Base-by-base conservation (phyloP, 2,113 vertebrate genomes). In the Myotis davidii region DNA sequence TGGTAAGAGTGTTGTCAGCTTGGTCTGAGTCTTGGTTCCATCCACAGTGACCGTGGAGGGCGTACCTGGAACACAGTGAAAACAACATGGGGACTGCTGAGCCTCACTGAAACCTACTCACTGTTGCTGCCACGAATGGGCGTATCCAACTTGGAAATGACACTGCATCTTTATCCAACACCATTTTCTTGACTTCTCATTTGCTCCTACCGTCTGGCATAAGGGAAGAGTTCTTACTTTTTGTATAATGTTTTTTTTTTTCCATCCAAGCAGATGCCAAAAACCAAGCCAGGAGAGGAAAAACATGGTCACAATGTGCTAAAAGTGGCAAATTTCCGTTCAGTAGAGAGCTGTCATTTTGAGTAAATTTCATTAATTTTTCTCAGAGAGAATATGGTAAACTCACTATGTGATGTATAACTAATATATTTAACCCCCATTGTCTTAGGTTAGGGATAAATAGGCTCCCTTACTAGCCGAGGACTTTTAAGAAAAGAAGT, bases 1-100 rank as follows among this genome's bases (percentile, higher is more conserved):
- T 0, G 99, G 99, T 0, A 98, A 98, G 95, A 99, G 97, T 85
- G 98, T 99, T 81, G 98, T 95, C 98, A 99, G 94, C 70, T 98
- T 98, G 16, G 98, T 98, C 94, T 98, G 98, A 3, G 99, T 99
- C 94, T 98, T 98, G 16, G 96, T 98, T 56, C 99, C 99, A 0
- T 99, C 99, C 0, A 99, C 99, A 0, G 98, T 98, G 86, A 99
- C 97, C 2, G 97, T 97, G 32, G 98, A 98, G 1, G 99, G 98
- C n/a, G 96, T 97, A 50, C 99, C 99, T 99, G 96, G 42, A 82
- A 79, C 12, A 64, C 65, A 91, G 39, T 2, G 10, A 70, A 94
- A 74, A 39, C 64, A 70, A 10, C 7, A 4, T 34, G 0, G 1
- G 59, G 16, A 20, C n/a, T 1, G 32, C 34, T 34, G 21, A 74